These are phyloP conservation scores for Oryzias celebensis DNA, from an alignment of 2,113 vertebrate species.

Conservation along the genomic window DNA sequence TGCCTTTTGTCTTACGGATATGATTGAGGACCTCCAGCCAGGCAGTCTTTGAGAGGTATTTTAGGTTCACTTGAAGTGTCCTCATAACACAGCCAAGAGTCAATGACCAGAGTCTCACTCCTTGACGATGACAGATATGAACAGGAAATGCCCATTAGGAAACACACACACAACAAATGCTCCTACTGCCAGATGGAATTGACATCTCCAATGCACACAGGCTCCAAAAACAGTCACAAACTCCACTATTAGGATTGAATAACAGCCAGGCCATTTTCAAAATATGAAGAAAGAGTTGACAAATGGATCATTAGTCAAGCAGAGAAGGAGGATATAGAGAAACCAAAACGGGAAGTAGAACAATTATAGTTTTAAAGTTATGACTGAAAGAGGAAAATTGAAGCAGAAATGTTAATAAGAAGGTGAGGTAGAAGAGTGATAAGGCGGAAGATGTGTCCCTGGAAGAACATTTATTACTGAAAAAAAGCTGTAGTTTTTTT, in stretches of 20 bases:
- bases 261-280: conserved; percentile 52
- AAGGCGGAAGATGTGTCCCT: conserved; percentile 19
- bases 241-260: conserved; percentile 41
- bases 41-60: too few species aligned
- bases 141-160: not conserved
- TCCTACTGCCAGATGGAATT: conserved; percentile 16
- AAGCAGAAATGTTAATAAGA: not conserved
- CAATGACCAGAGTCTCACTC: not conserved
- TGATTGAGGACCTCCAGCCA: too few species aligned
- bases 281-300: conserved; percentile 63
- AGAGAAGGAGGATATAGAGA: conserved; percentile 22
- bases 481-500: conserved; percentile 41
- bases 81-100: too few species aligned
- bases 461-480: conserved; percentile 53
- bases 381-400: conserved; percentile 1
- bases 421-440: conserved; percentile 1
- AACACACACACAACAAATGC: not conserved
- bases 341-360: not conserved
- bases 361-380: not conserved
- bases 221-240: conserved; percentile 44
- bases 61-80: too few species aligned
- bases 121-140: not conserved
- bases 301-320: conserved; percentile 58
- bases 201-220: conserved; percentile 40
- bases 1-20: too few species aligned